Conservation (phyloP, 2,888 invertebrate genomes). For the Diarsia dahlii region DNA sequence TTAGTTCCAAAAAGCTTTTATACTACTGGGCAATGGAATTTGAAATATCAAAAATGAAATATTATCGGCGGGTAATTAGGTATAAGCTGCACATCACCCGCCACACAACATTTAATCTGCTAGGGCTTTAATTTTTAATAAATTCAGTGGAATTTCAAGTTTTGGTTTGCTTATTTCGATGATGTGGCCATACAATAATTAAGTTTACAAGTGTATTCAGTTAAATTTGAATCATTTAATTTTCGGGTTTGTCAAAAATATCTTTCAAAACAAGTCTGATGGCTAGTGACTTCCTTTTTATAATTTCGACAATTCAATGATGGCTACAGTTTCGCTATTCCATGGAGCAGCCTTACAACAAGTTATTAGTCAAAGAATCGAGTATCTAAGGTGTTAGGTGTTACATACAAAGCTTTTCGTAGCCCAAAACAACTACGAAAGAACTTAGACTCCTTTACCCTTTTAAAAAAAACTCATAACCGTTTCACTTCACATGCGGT, state of each 20-base stretch:
- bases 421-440: not conserved
- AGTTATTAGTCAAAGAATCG: too few species aligned
- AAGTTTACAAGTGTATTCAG: not conserved
- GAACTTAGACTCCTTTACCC: not conserved
- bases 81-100: not conserved
- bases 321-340: not conserved
- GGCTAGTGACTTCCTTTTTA: not conserved
- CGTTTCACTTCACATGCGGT: conserved; percentile 41
- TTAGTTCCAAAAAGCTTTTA: not conserved
- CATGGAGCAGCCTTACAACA: not conserved
- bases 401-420: not conserved
- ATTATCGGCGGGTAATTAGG: not conserved
- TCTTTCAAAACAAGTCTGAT: not conserved
- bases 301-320: not conserved
- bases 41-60: not conserved
- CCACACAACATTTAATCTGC: not conserved
- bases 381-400: not conserved
- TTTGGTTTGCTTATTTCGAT: not conserved
- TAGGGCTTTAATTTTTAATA: not conserved
- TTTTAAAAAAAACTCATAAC: conserved; percentile 9
- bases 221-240: not conserved
- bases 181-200: not conserved
- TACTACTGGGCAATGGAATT: not conserved
- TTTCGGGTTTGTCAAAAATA: not conserved
- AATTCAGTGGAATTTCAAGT: not conserved